phyloP scores from a whole-genome alignment of 1,140 invertebrate species.

The Panagrolaimus sp. region DNA sequence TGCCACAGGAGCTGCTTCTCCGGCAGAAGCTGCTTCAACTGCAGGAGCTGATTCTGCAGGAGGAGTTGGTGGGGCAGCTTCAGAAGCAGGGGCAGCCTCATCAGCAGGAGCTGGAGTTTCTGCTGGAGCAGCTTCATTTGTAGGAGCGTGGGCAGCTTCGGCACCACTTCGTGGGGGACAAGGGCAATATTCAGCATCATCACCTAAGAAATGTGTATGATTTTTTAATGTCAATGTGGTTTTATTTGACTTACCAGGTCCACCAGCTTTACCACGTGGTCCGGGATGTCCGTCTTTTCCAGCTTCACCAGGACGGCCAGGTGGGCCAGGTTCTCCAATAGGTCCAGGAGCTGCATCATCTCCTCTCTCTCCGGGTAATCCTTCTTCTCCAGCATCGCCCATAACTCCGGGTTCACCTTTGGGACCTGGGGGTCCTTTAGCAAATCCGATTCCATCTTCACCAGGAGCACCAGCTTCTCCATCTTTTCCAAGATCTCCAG shows the following conservation, averaged over 20 bases:
- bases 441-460: slow-evolving; percentile 23
- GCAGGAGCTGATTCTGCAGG: not conserved
- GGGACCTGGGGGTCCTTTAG: slow-evolving; percentile 33
- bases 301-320: slow-evolving; percentile 28
- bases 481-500: slow-evolving; percentile 20
- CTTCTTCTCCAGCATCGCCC: slow-evolving; percentile 32
- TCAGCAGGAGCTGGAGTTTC: too few relatives aligned
- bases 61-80: not conserved
- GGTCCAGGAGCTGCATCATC: slow-evolving; percentile 35
- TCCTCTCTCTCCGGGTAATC: slow-evolving; percentile 32
- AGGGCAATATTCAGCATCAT: slow-evolving; percentile 35
- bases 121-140: not conserved
- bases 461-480: slow-evolving; percentile 26
- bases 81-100: not conserved
- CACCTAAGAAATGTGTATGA: not conserved
- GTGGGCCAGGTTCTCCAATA: slow-evolving; percentile 25
- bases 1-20: not conserved
- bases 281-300: slow-evolving; percentile 30
- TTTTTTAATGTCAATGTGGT: too few relatives aligned
- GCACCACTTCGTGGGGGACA: slow-evolving; percentile 25
- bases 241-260: slow-evolving; percentile 13
- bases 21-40: too few relatives aligned
- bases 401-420: slow-evolving; percentile 30
- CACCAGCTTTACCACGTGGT: slow-evolving; percentile 11
- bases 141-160: not conserved